phyloP scores from a whole-genome alignment of 2,113 vertebrate genomes.

The Glareola pratincola region DNA sequence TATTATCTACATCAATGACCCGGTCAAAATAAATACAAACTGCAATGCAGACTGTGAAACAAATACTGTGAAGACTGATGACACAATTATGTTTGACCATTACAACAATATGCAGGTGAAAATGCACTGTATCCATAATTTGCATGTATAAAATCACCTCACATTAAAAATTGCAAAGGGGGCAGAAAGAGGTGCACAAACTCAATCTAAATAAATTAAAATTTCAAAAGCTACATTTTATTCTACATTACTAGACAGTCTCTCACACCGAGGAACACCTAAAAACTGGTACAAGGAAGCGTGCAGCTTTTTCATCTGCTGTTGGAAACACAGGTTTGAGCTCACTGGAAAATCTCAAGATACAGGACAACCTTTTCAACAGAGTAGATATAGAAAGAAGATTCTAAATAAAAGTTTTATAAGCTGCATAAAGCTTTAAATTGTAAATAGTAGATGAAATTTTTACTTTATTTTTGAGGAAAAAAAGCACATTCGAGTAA shows the following conservation, averaged over 20 bases:
- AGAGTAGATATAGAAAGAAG: not conserved
- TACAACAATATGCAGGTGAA: not conserved
- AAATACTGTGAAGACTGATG: not conserved
- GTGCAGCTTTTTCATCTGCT: not conserved
- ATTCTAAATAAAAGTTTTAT: not conserved
- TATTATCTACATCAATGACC: not conserved
- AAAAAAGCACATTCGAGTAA: not conserved
- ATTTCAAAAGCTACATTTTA: not conserved
- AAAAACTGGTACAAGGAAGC: not conserved
- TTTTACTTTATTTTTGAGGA: not conserved
- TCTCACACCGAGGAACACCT: not conserved
- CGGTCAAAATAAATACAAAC: not conserved
- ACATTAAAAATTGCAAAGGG: not conserved
- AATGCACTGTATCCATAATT: fast-evolving
- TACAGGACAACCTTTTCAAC: not conserved
- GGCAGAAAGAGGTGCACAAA: not conserved
- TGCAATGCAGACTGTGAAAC: not conserved
- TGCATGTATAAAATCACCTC: not conserved
- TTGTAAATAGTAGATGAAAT: not conserved
- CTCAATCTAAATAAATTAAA: not conserved
- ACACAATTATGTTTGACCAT: not conserved
- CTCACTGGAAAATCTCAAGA: not conserved
- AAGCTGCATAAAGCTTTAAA: not conserved
- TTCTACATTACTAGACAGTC: not conserved
- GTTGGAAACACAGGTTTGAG: not conserved